Evolutionary conservation across 2,113 vertebrate species (phyloP).

Genomic region (Chlorocebus sabaeus): DNA sequence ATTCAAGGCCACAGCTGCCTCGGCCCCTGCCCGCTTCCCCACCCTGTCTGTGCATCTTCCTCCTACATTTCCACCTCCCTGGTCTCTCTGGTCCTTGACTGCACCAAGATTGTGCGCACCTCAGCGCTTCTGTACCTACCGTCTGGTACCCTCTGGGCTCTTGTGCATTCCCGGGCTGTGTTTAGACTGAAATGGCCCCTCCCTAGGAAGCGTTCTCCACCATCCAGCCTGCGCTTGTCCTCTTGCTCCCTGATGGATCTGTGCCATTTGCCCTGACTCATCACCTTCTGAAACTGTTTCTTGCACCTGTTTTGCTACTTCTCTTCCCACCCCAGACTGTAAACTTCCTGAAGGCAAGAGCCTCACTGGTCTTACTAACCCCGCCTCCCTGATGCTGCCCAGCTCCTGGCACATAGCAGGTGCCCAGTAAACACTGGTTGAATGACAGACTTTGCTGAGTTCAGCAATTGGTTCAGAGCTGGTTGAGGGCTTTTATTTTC

Average conservation of each 20-base stretch:
- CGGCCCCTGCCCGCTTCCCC: fast-evolving
- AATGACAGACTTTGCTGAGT: neutral
- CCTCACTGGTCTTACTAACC: neutral
- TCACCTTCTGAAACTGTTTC: neutral
- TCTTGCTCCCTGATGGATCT: neutral
- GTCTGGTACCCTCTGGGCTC: neutral
- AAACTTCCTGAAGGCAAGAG: neutral
- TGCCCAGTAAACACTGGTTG: neutral
- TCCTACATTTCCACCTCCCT: no score
- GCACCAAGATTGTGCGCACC: fast-evolving
- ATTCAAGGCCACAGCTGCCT: neutral
- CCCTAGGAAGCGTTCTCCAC: neutral
- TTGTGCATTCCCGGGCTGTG: neutral
- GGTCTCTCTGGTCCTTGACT: neutral
- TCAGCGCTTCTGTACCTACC: neutral
- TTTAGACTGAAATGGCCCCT: neutral
- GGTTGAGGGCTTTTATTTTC: neutral
- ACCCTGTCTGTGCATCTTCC: fast-evolving
- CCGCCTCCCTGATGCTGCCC: fast-evolving
- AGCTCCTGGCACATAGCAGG: fast-evolving
- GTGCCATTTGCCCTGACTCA: fast-evolving
- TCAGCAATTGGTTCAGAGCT: neutral
- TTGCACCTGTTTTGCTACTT: fast-evolving
- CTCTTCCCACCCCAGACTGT: fast-evolving
- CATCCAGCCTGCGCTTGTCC: fast-evolving